A percentile compares a stretch with the other conserved stretches of the same genome.
phyloP scores from a whole-genome alignment of 2,797 vertebrate genomes.

The Amblyraja radiata region DNA sequence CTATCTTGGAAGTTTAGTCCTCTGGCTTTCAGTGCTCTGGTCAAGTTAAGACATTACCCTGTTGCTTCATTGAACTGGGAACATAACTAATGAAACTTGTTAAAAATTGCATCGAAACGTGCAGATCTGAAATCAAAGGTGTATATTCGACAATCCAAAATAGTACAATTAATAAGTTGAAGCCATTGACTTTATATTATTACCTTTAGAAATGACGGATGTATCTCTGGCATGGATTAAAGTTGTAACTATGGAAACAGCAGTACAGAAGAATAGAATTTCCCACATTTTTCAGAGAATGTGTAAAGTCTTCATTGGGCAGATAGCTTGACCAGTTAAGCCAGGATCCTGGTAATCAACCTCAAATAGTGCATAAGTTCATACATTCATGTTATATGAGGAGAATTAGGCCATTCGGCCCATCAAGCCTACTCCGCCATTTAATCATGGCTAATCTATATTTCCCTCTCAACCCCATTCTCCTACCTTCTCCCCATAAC shows the following conservation, averaged over 20 bases:
- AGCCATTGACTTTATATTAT: neutral
- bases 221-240: neutral
- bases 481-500: no score
- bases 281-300: neutral
- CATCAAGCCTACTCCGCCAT: no score
- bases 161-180: neutral
- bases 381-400: no score
- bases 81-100: neutral
- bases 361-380: no score
- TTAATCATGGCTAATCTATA: no score
- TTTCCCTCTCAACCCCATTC: no score
- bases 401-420: no score
- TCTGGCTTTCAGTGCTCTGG: neutral
- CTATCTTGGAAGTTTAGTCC: neutral
- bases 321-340: neutral
- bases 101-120: neutral
- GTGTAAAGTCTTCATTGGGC: neutral
- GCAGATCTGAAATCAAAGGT: neutral
- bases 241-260: neutral
- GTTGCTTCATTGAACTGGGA: neutral
- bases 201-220: neutral
- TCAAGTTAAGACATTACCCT: neutral
- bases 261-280: neutral
- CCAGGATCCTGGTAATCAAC: neutral
- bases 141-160: neutral